phyloP scores from a whole-genome alignment of 2,797 vertebrate species.

The Enoplosus armatus region DNA sequence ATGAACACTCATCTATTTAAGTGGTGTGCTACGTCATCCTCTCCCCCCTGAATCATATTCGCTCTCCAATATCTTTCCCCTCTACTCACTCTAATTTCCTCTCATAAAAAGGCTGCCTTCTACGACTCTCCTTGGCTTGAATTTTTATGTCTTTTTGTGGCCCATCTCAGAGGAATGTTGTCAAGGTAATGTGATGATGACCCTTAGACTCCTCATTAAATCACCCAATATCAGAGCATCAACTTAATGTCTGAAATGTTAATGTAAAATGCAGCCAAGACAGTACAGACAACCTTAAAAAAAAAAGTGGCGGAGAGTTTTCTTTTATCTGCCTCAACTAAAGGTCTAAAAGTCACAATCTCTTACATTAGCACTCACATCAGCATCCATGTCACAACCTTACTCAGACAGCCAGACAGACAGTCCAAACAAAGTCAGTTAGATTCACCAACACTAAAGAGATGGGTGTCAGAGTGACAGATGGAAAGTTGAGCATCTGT shows the following conservation, averaged over 20 bases:
- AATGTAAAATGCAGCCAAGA: slow-evolving; percentile 43
- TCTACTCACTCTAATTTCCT: slow-evolving; percentile 57
- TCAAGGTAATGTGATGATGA: slow-evolving; percentile 72
- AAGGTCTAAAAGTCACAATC: slow-evolving; percentile 46
- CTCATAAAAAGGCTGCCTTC: slow-evolving; percentile 61
- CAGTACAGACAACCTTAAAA: slow-evolving; percentile 26
- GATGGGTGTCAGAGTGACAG: slow-evolving; percentile 76
- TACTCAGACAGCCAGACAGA: slow-evolving; percentile 62
- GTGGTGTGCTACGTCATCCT: slow-evolving; percentile 52
- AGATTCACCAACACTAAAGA: slow-evolving; percentile 71
- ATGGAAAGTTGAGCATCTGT: slow-evolving; percentile 80
- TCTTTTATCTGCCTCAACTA: slow-evolving; percentile 38
- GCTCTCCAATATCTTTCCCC: slow-evolving; percentile 41
- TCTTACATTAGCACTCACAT: slow-evolving; percentile 63
- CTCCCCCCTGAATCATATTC: slow-evolving; percentile 59
- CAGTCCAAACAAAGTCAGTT: slow-evolving; percentile 72
- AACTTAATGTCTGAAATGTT: slow-evolving; percentile 52
- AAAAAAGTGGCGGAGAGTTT: slow-evolving; percentile 17
- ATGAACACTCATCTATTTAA: slow-evolving; percentile 52
- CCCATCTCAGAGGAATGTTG: slow-evolving; percentile 65
- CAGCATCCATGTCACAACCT: slow-evolving; percentile 66
- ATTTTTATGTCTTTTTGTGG: slow-evolving; percentile 62
- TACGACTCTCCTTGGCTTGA: slow-evolving; percentile 56
- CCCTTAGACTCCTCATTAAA: slow-evolving; percentile 66
- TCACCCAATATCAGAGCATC: slow-evolving; percentile 54